Evolutionary conservation across 2,113 vertebrate species (phyloP), one percentile per base, ranked within the genome.

Genomic region (Chaetura pelagica): DNA sequence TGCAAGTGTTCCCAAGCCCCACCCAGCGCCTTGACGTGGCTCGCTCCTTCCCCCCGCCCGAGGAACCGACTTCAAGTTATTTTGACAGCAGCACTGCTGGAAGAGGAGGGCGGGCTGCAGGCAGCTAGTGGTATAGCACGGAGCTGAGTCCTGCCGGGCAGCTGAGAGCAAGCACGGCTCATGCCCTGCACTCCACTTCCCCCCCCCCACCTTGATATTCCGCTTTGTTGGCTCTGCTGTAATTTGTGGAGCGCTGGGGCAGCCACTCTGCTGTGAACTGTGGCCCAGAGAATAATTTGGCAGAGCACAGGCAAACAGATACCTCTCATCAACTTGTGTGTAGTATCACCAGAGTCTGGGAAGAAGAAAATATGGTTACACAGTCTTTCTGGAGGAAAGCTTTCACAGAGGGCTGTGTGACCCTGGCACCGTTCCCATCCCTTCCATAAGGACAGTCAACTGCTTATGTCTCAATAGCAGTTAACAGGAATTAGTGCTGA

Each of bases 111-210:
- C 7, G 0, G 26, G 44, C 58, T 67, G 13, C 3, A 13, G 35
- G 57, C 34, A 89, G n/a, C 69, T 35, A 1, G 0, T 0, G 1
- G 29, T 6, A 2, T 21, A 48, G 68, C 46, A 19, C 0, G 0
- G 24, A 75, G 57, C 62, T 62, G 29, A 94, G 54, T 27, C 46
- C 49, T 74, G 48, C 48, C 2, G 0, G 32, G 38, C 48, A 66
- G 34, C 34, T 44, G 34, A 38, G 8, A 16, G 19, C 30, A 62
- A 58, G 55, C 61, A 20, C 48, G 57, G 7, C 54, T 46, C 44
- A 67, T 57, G 54, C 46, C 22, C 35, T 32, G 68, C n/a, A 59
- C 73, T 48, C 2, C 2, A 7, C 55, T 23, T 86, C 1, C 44
- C 16, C 40, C 40, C 27, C 4, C 21, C 8, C 7, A 48, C 12